Evolutionary conservation across 2,888 invertebrate genomes (phyloP), one percentile per base, ranked within the genome.

Genomic region (Scrobipalpa costella): DNA sequence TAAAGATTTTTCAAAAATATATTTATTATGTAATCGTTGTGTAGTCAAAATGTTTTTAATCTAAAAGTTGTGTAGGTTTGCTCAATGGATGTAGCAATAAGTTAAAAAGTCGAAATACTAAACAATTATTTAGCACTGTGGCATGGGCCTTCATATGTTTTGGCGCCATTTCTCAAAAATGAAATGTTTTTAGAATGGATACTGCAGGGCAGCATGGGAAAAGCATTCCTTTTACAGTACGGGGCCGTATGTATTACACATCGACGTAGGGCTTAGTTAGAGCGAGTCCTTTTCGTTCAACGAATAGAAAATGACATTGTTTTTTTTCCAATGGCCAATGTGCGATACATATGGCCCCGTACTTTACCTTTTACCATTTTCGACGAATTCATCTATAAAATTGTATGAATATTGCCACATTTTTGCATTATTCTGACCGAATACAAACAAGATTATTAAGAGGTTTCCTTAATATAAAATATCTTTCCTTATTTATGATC

Each of bases 71-170:
- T 33, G 21, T 55, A 33, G 34, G 15, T 55, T 34, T 55, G 55
- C 33, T 55, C 33, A 59, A 44, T 27, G 17, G 19, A 33, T n/a
- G 19, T 9, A 33, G 15, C n/a, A 17, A 6, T 40, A 13, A 19
- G 5, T 6, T 19, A 11, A 5, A 17, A 34, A 49, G 38, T 60
- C 34, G 33, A 60, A 60, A 60, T 60, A 60, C 33, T 59, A 44
- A 11, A 11, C 21, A 59, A 9, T 15, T 27, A 38, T 9, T 44
- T 59, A 27, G 27, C 34, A 49, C 19, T 34, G 49, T 60, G 47
- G 34, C 47, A 49, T 60, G 49, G 49, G 86, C 90, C 90, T 90
- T 90, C 87, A 90, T 90, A 88, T 90, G 90, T 90, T 90, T 90
- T 90, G 90, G 89, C 83, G 65, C 66, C 72, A 47, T 62, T 21